These are phyloP conservation scores for Acanthurus leucopareius DNA, from an alignment of 2,797 vertebrate species.

Conservation along the genomic window DNA sequence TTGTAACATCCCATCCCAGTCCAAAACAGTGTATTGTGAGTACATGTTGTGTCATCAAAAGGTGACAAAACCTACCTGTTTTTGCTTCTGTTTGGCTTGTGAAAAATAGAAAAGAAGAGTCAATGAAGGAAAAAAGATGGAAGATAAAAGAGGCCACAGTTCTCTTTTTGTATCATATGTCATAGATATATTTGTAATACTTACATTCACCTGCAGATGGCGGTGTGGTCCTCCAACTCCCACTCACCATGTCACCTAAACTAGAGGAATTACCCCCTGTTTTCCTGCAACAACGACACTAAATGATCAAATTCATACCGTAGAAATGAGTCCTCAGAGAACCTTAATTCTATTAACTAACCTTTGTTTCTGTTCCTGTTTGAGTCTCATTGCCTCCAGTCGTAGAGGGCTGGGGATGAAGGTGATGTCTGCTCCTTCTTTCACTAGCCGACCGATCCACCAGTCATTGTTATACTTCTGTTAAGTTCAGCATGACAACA, in stretches of 20 bases:
- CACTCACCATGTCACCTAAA: slow-evolving; percentile 92
- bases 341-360: slow-evolving; percentile 49
- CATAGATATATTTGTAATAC: slow-evolving; percentile 57
- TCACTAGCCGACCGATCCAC: slow-evolving; percentile 97
- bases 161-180: background rate
- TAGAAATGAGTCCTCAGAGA: background rate
- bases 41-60: slow-evolving; percentile 24
- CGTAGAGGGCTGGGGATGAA: slow-evolving; percentile 97
- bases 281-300: slow-evolving; percentile 84
- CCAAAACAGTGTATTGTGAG: background rate
- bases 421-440: slow-evolving; percentile 95
- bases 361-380: slow-evolving; percentile 97
- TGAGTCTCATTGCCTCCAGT: slow-evolving; percentile 95
- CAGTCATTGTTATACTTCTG: slow-evolving; percentile 98
- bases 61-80: slow-evolving; percentile 89
- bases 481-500: slow-evolving; percentile 56
- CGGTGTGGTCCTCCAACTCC: slow-evolving; percentile 93
- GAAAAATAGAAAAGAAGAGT: slow-evolving; percentile 85
- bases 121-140: slow-evolving; percentile 47
- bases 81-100: slow-evolving; percentile 99
- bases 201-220: slow-evolving; percentile 93
- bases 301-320: background rate
- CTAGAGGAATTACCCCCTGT: slow-evolving; percentile 91
- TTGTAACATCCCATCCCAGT: background rate
- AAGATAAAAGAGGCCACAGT: slow-evolving; percentile 12